Percentiles rank a stretch among this genome's conserved stretches.
Conservation (phyloP, 1,140 invertebrate genomes). For the Steinernema feltiae region DNA sequence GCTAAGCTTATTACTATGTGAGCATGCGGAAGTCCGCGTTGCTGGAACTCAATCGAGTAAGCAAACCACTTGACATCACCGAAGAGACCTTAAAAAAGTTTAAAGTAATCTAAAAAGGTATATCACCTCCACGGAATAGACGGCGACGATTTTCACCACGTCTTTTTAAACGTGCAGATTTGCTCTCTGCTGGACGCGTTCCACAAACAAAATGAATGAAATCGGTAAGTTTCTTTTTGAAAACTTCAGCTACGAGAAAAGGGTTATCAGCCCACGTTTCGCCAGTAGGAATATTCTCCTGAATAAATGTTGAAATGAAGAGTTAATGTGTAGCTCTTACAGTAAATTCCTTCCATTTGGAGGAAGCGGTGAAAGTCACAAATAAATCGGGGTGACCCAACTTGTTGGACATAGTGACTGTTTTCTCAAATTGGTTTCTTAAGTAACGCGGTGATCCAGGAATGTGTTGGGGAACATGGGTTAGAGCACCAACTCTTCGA, state of each 20-base stretch:
- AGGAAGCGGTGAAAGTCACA: constrained; percentile 62
- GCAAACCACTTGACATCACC: constrained; percentile 40
- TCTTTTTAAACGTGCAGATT: not conserved
- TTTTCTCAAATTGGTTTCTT: not conserved
- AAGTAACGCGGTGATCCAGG: not conserved
- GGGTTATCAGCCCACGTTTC: constrained; percentile 57
- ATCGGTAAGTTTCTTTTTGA: constrained; percentile 60
- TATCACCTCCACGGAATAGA: not conserved
- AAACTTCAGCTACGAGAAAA: constrained; percentile 61
- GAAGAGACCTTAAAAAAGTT: constrained; percentile 32
- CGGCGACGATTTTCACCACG: not conserved
- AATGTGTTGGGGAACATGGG: not conserved
- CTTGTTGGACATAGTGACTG: not conserved
- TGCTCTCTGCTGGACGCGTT: not conserved
- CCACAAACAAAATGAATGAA: constrained; percentile 57
- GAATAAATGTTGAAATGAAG: not conserved
- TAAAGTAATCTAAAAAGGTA: not conserved
- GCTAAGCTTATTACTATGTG: constrained; percentile 60
- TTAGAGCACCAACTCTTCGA: not conserved
- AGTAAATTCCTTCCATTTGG: constrained; percentile 61
- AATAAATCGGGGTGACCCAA: constrained; percentile 60
- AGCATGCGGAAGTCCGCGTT: constrained; percentile 62
- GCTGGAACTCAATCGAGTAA: constrained; percentile 62
- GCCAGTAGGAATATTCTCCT: not conserved
- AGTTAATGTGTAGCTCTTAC: constrained; percentile 40